phyloP scores from a whole-genome alignment of 1,140 invertebrate genomes.

The Mamestra configurata region DNA sequence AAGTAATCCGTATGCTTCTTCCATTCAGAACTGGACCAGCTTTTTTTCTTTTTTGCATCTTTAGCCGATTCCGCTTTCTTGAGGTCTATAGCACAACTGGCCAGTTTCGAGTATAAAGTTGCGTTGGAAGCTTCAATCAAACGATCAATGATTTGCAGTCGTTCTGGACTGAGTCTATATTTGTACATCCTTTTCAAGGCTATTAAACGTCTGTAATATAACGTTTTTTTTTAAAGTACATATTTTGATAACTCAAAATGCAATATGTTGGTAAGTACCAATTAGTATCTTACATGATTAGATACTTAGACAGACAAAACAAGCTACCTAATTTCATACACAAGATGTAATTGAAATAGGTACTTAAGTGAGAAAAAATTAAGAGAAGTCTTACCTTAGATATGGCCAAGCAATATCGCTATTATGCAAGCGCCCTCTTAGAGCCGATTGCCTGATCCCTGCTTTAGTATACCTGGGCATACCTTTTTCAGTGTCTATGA shows the following conservation, averaged over 20 bases:
- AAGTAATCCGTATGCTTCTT: slow-evolving; percentile 84
- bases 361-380: too few species aligned
- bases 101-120: slow-evolving; percentile 78
- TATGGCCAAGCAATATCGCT: slow-evolving; percentile 14
- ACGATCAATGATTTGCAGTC: slow-evolving; percentile 75
- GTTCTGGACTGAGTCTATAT: slow-evolving; percentile 69
- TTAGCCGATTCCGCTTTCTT: slow-evolving; percentile 73
- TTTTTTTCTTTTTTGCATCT: slow-evolving; percentile 76
- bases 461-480: background rate
- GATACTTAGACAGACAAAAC: too few species aligned
- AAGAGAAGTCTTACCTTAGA: background rate
- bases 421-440: background rate
- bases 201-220: slow-evolving; percentile 73
- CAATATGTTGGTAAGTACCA: too few species aligned
- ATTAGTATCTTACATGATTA: too few species aligned
- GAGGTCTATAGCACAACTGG: slow-evolving; percentile 76
- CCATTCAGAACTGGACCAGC: slow-evolving; percentile 79
- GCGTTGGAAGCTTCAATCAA: slow-evolving; percentile 79
- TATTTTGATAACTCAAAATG: too few species aligned
- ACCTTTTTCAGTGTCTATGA: background rate
- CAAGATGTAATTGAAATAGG: too few species aligned
- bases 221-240: too few species aligned
- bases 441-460: slow-evolving; percentile 6
- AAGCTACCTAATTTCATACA: too few species aligned
- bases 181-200: slow-evolving; percentile 74